Base-by-base conservation (phyloP, 2,797 vertebrate genomes). In the Hydrophis major region DNA sequence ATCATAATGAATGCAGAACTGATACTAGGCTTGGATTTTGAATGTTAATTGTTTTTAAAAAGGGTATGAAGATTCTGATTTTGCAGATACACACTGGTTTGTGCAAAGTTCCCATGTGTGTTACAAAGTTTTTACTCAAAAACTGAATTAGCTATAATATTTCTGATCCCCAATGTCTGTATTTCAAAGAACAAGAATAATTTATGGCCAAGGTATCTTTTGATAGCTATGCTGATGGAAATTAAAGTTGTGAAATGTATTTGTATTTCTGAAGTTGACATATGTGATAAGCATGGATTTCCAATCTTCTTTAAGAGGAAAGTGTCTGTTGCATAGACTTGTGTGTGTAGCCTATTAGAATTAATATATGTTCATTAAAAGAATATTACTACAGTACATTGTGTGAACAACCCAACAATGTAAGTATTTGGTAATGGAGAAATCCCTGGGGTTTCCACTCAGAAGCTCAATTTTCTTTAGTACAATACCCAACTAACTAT, bases 181-280 rank as follows among this genome's bases (percentile, higher is more conserved):
- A 61, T 86, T 92, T 95, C 11, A 16, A 93, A 66, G 93, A 93
- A 96, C 93, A 96, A 95, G 94, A 91, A 93, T 94, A 92, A 94
- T 94, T 93, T 95, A 92, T 63, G 92, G 92, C 88, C 95, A 93
- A 91, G 92, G 86, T 93, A 96, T 94, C 90, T 59, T 96, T 96
- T 95, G 96, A 97, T 94, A 93, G 92, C 93, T 95, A 92, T 93
- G 55, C 95, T 95, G 47, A 95, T 95, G 91, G 92, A 96, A 95
- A 89, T 47, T 63, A 69, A 78, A 92, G 1, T 0, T 92, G 91
- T 94, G 94, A 95, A 96, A 96, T 95, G 59, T 60, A 60, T 56
- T 92, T 95, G 4, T 96, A 95, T 95, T 96, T 96, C 95, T 93
- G 93, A 94, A 96, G 78, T 88, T 94, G 94, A 94, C 94, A 92